phyloP scores from a whole-genome alignment of 2,113 vertebrate species.

The Panurus biarmicus region DNA sequence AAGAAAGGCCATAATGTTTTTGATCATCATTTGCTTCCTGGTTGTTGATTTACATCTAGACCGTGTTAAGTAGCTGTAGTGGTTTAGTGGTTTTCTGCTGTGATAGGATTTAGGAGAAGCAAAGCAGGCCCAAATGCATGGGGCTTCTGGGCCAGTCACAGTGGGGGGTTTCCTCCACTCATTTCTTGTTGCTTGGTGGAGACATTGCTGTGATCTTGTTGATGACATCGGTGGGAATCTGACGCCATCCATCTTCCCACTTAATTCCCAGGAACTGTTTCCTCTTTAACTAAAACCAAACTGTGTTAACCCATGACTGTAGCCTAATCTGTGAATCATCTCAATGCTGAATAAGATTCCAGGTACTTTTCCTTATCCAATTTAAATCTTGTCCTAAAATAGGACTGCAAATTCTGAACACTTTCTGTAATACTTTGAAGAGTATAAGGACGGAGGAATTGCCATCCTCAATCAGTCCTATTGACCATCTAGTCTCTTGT shows the following conservation, averaged over 20 bases:
- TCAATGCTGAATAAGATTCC: not conserved
- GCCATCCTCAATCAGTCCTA: not conserved
- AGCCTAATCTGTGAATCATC: not conserved
- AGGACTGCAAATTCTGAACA: not conserved
- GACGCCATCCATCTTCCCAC: too few relatives aligned
- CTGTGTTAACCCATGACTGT: too few relatives aligned
- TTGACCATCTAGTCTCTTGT: not conserved
- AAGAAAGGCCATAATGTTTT: not conserved
- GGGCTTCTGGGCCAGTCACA: too few relatives aligned
- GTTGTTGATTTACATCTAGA: not conserved
- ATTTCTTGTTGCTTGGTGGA: too few relatives aligned
- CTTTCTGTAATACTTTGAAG: not conserved
- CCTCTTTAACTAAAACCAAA: too few relatives aligned
- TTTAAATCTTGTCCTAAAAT: not conserved
- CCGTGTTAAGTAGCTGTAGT: not conserved
- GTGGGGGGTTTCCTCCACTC: too few relatives aligned
- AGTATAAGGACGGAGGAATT: not conserved
- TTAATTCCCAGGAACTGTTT: too few relatives aligned
- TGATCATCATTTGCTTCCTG: not conserved
- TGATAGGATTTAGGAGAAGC: too few relatives aligned
- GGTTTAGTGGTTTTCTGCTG: too few relatives aligned
- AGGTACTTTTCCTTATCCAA: not conserved
- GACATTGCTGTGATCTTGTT: too few relatives aligned
- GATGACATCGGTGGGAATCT: too few relatives aligned
- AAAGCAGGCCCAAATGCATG: too few relatives aligned